A percentile compares a stretch with the other conserved stretches of the same genome.
Evolutionary conservation across 2,797 vertebrate species (phyloP).

Genomic region (Chelonia mydas): DNA sequence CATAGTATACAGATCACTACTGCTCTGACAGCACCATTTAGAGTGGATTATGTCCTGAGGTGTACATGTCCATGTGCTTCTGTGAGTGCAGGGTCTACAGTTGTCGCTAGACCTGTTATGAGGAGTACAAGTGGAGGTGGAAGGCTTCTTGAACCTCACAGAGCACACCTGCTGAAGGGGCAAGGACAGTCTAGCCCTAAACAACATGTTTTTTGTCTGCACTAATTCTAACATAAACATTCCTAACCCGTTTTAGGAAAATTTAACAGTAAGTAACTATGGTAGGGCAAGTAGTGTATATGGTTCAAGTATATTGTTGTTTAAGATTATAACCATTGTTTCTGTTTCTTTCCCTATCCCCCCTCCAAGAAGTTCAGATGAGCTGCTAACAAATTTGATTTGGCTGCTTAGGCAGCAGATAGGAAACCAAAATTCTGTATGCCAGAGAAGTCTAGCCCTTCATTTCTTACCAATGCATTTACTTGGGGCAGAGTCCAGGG

Average conservation of each 20-base stretch:
- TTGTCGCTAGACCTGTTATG: background rate
- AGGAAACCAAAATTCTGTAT: background rate
- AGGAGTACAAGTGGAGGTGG: background rate
- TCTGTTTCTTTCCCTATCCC: background rate
- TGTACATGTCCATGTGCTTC: too few species aligned
- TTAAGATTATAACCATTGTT: background rate
- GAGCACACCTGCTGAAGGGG: background rate
- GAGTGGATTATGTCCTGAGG: background rate
- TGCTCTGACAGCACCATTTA: too few species aligned
- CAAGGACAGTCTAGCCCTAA: background rate
- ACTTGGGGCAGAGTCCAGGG: background rate
- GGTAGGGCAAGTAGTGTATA: background rate
- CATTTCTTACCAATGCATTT: background rate
- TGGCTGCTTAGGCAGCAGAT: background rate
- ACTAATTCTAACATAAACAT: background rate
- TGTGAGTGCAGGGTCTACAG: background rate
- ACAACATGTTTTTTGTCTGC: background rate
- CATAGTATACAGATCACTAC: too few species aligned
- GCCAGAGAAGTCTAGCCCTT: background rate
- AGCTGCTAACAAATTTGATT: background rate
- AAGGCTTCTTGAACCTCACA: rapidly evolving
- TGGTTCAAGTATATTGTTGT: background rate
- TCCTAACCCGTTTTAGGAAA: background rate
- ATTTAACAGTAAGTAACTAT: background rate
- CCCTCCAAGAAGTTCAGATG: background rate